These are phyloP conservation scores for Dinothrombium tinctorium DNA, from an alignment of 1,140 invertebrate species.

Conservation along the genomic window DNA sequence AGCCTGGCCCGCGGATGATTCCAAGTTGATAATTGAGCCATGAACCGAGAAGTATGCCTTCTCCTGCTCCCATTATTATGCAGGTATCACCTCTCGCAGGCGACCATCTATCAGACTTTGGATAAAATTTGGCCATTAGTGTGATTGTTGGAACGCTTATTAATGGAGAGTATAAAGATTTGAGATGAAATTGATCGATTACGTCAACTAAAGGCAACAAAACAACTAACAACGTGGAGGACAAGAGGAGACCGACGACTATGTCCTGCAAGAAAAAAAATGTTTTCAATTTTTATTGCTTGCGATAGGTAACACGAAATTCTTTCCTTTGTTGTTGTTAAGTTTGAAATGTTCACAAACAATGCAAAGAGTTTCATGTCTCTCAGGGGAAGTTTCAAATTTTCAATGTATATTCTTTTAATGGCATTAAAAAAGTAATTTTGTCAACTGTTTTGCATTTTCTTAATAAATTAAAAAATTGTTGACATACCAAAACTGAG, in stretches of 20 bases:
- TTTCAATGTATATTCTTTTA: no score
- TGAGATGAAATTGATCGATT: conserved; percentile 44
- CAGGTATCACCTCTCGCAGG: conserved; percentile 67
- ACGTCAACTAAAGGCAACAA: conserved; percentile 44
- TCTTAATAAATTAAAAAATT: no score
- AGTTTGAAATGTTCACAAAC: no score
- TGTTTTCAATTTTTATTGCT: no score
- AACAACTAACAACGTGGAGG: conserved; percentile 36
- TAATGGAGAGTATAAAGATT: conserved; percentile 36
- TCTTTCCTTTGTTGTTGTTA: no score
- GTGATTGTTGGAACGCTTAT: conserved; percentile 36
- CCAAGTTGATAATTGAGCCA: conserved; percentile 60
- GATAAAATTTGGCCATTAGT: conserved; percentile 39
- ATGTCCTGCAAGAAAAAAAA: conserved; percentile 34
- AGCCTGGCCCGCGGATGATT: conserved; percentile 17
- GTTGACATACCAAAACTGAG: conserved; percentile 40
- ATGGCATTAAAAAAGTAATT: no score
- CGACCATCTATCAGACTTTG: conserved; percentile 44
- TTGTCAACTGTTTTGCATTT: no score
- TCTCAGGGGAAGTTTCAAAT: no score
- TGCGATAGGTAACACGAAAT: no score
- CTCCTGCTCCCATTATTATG: conserved; percentile 49
- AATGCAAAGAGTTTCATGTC: no score
- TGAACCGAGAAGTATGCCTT: conserved; percentile 49
- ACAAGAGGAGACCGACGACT: conserved; percentile 40